Conservation (phyloP, 2,797 vertebrate genomes). For the Tragopan temminckii region DNA sequence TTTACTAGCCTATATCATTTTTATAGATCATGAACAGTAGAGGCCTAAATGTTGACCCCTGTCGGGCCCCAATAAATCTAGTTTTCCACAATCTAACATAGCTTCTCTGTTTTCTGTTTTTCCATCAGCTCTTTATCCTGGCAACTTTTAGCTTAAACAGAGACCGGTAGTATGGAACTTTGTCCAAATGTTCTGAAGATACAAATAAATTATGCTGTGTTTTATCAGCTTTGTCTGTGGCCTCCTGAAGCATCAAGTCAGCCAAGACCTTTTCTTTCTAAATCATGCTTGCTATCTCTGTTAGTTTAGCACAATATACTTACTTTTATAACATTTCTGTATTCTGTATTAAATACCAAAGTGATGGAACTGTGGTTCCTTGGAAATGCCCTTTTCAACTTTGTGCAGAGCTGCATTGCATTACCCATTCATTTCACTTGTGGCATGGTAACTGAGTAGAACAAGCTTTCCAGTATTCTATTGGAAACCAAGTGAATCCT, state of each 20-base stretch:
- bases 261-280: conserved; percentile 78
- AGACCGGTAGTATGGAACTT: conserved; percentile 72
- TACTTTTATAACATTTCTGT: conserved; percentile 69
- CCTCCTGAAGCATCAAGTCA: conserved; percentile 69
- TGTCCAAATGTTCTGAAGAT: conserved; percentile 75
- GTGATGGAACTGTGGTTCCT: conserved; percentile 51
- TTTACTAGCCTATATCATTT: conserved; percentile 77
- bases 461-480: conserved; percentile 26
- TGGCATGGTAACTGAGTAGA: conserved; percentile 48
- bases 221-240: conserved; percentile 70
- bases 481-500: conserved; percentile 20
- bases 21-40: conserved; percentile 77
- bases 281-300: conserved; percentile 79
- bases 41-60: conserved; percentile 73
- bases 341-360: conserved; percentile 69
- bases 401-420: conserved; percentile 30
- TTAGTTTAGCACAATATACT: conserved; percentile 75
- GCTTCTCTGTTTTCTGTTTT: conserved; percentile 71
- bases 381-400: conserved; percentile 78
- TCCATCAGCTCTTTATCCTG: conserved; percentile 61
- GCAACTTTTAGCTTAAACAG: conserved; percentile 72
- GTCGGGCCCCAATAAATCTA: conserved; percentile 75
- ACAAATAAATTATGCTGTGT: conserved; percentile 65
- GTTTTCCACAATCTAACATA: conserved; percentile 68
- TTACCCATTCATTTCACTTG: conserved; percentile 67